Base-by-base conservation (phyloP, 1,140 invertebrate genomes). In the Daktulosphaira vitifoliae region DNA sequence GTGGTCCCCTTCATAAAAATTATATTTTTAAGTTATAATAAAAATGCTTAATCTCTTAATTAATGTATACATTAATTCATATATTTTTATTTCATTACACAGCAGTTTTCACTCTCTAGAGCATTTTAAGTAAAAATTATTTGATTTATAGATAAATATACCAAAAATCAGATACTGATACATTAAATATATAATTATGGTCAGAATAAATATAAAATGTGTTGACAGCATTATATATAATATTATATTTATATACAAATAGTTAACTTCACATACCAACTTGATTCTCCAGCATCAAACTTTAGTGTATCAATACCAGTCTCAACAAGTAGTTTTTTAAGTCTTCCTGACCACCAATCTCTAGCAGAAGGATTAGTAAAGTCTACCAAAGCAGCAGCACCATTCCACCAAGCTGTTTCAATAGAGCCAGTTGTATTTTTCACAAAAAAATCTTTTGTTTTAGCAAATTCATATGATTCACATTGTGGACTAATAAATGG, bases 401-500 rank as follows among this genome's bases (percentile, higher is more conserved):
- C 88, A 74, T 93, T 84, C 92, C 92, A 96, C 92, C 92, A 96
- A 0, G 76, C 74, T 0, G 82, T 84, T 5, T 76, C 72, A 2
- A 84, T 78, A 37, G 75, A 76, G 11, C 84, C 80, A 3, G 78
- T 71, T 7, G 78, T 71, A 68, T 80, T 78, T 15, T 81, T 75
- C 0, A 85, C 84, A 25, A 88, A 80, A 66, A 83, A 85, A 16
- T 76, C 77, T 15, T 66, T 66, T 0, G 59, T 20, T 4, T 46
- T 18, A 0, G n/a, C 39, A 2, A 7, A 11, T 3, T 46, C 13
- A 67, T 81, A 84, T 6, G 79, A 78, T 11, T 79, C 73, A 71
- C 90, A 93, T 37, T 82, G 78, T 52, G 80, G 78, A 71, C 92
- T 92, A 25, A 92, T 86, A 70, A 95, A 95, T 0, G 92, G 92